Conservation (phyloP, 2,113 vertebrate genomes). For the Eulacestoma nigropectus region DNA sequence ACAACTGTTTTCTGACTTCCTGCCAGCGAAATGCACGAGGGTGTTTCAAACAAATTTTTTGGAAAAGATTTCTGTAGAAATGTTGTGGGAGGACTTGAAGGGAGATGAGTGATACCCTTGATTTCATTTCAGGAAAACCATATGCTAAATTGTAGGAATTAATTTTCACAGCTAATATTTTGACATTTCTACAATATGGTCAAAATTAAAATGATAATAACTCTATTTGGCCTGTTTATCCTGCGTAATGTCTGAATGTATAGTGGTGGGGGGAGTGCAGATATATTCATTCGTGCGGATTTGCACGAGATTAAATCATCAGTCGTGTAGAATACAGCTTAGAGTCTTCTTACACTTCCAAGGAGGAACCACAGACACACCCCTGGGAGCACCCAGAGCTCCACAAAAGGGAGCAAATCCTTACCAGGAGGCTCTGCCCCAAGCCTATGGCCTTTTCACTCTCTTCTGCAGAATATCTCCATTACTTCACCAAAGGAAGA, state of each 20-base stretch:
- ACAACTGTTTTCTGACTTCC: neutral
- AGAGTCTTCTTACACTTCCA: neutral
- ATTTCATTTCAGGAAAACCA: slow-evolving; percentile 21
- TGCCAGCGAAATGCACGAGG: neutral
- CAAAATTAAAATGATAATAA: neutral
- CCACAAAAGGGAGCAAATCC: neutral
- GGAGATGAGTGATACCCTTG: slow-evolving; percentile 5
- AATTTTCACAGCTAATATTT: slow-evolving; percentile 47
- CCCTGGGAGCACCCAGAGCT: neutral
- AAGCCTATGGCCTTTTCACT: neutral
- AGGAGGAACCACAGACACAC: fast-evolving
- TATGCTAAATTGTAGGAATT: neutral
- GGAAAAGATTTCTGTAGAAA: neutral
- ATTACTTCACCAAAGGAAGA: neutral
- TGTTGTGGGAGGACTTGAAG: slow-evolving; percentile 36
- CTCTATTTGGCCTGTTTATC: neutral
- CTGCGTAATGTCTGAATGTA: neutral
- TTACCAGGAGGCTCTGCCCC: neutral
- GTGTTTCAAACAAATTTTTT: neutral
- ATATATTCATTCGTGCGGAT: neutral
- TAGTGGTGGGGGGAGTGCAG: neutral
- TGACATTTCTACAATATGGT: slow-evolving; percentile 39
- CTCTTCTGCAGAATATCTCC: neutral
- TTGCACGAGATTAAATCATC: neutral
- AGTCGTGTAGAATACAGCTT: neutral